Percentiles rank a stretch among this genome's conserved stretches.
These are phyloP conservation scores for human (Homo sapiens) DNA, from an alignment of 2,113 vertebrate genomes.

Conservation along the genomic window GRCh38 chr6:142160501-142161000, in stretches of 20 bases:
- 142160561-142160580: background rate
- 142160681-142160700: background rate
- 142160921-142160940: background rate
- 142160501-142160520: background rate
- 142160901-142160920: background rate
- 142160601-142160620: background rate
- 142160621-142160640: background rate
- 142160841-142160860: background rate
- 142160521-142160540: background rate
- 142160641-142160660: background rate
- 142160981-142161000: background rate
- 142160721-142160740: background rate
- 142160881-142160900: background rate
- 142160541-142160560: background rate
- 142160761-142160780: background rate
- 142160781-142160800: background rate
- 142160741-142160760: background rate
- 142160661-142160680: background rate
- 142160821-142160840: background rate
- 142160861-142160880: background rate
- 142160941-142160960: background rate
- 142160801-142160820: background rate
- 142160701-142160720: background rate
- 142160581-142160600: background rate
- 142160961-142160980: slow-evolving; percentile 22